Conservation (phyloP, 2,888 invertebrate genomes). For the Coenonympha glycerion region DNA sequence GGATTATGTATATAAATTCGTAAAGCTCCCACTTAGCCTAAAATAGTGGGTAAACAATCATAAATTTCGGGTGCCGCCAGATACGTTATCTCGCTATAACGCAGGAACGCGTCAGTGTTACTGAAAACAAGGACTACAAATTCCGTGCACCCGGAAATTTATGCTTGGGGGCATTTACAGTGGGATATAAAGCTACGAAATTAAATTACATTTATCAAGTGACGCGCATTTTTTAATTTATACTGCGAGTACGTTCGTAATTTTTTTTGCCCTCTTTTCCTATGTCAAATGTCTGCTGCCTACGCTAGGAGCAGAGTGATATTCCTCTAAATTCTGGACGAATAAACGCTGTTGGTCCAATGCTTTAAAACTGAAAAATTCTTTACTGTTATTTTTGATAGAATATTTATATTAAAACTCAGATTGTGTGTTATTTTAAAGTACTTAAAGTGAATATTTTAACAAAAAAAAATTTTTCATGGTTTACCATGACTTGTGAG, state of each 20-base stretch:
- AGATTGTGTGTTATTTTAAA: too few species aligned
- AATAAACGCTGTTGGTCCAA: too few species aligned
- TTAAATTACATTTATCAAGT: conserved; percentile 10
- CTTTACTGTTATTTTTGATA: too few species aligned
- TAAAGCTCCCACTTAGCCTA: conserved; percentile 45
- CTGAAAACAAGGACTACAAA: conserved; percentile 27
- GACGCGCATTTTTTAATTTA: conserved; percentile 3
- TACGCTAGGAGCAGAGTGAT: too few species aligned
- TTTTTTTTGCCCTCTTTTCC: not conserved
- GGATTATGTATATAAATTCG: conserved; percentile 33
- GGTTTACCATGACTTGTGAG: too few species aligned
- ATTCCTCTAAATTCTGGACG: not conserved
- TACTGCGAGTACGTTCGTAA: not conserved
- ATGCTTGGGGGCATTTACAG: conserved; percentile 6
- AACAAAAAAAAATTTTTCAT: too few species aligned
- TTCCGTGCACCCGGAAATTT: conserved; percentile 17
- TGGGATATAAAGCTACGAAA: conserved; percentile 7
- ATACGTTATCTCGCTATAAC: conserved; percentile 41
- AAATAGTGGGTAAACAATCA: conserved; percentile 47
- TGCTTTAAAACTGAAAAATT: too few species aligned
- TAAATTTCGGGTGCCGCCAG: conserved; percentile 49
- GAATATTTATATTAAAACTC: too few species aligned
- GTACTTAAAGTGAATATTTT: too few species aligned
- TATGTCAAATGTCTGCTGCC: conserved; percentile 30
- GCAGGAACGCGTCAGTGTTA: conserved; percentile 32